A percentile compares a stretch with the other conserved stretches of the same genome.
phyloP scores from a whole-genome alignment of 1,140 invertebrate genomes.

The Drosophila sulfurigaster region DNA sequence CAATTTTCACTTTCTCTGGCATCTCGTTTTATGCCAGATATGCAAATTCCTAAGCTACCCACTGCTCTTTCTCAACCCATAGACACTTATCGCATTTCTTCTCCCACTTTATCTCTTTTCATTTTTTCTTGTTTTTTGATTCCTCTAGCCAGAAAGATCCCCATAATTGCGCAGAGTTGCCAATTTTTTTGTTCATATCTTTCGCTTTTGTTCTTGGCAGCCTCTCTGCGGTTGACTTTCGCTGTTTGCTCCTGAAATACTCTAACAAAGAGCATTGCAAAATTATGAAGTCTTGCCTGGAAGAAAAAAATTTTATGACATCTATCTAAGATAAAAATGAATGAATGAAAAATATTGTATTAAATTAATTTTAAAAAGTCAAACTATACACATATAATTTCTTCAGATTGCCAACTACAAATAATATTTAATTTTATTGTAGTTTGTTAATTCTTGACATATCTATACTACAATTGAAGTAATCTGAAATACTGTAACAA shows the following conservation, averaged over 20 bases:
- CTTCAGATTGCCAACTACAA: too few species aligned
- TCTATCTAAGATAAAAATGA: too few species aligned
- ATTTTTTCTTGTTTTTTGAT: neutral
- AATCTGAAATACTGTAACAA: constrained; percentile 5
- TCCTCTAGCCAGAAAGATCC: neutral
- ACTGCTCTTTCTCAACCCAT: constrained; percentile 13
- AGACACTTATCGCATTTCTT: constrained; percentile 18
- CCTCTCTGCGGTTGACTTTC: constrained; percentile 4
- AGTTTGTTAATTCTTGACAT: too few species aligned
- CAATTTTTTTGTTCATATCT: constrained; percentile 14
- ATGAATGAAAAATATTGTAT: too few species aligned
- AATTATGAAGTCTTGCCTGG: neutral
- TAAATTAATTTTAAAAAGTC: too few species aligned
- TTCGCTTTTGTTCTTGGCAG: constrained; percentile 23
- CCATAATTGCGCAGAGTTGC: constrained; percentile 18
- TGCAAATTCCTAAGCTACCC: constrained; percentile 46
- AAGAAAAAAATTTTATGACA: too few species aligned
- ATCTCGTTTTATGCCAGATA: constrained; percentile 51
- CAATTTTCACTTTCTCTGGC: constrained; percentile 55
- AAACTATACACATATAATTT: too few species aligned
- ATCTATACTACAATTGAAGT: too few species aligned
- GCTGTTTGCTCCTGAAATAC: constrained; percentile 19
- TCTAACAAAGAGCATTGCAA: constrained; percentile 4
- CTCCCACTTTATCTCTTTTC: neutral
- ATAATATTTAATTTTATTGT: too few species aligned